Conservation (phyloP, 2,888 invertebrate genomes). For the Mythimna albipuncta region DNA sequence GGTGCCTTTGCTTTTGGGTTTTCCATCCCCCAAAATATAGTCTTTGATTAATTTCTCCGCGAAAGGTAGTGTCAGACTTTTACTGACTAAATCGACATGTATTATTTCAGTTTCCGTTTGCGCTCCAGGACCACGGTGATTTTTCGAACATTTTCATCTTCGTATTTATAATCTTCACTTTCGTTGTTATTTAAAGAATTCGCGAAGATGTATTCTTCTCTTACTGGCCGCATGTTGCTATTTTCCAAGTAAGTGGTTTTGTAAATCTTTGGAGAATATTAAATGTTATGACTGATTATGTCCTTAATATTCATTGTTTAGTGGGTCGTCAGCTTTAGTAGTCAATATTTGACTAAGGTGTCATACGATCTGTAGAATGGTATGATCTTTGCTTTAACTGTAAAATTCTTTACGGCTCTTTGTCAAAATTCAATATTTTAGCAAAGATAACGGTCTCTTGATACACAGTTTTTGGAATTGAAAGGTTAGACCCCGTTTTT, state of each 20-base stretch:
- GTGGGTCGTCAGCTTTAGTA: conserved; percentile 2
- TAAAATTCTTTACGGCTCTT: conserved; percentile 16
- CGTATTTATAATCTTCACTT: conserved; percentile 6
- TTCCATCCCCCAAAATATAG: too few species aligned
- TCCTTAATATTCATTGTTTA: not conserved
- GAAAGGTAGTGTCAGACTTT: too few species aligned
- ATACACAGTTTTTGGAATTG: not conserved
- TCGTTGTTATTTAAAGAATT: not conserved
- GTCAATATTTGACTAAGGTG: conserved; percentile 30
- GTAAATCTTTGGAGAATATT: too few species aligned
- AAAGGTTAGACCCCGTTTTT: not conserved
- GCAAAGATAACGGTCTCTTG: conserved; percentile 1
- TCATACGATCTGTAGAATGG: not conserved
- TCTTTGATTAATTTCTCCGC: too few species aligned
- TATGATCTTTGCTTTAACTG: conserved; percentile 9
- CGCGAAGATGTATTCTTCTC: not conserved
- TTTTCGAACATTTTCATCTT: too few species aligned
- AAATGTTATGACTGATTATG: not conserved
- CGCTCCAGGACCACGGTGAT: too few species aligned
- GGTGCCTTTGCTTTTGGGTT: not conserved
- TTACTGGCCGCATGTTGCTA: not conserved
- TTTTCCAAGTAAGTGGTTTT: too few species aligned
- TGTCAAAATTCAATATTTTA: conserved; percentile 21
- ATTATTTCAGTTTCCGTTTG: too few species aligned
- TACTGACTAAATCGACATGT: too few species aligned